Evolutionary conservation across 2,888 invertebrate species (phyloP).

Genomic region (Eristalis arbustorum): DNA sequence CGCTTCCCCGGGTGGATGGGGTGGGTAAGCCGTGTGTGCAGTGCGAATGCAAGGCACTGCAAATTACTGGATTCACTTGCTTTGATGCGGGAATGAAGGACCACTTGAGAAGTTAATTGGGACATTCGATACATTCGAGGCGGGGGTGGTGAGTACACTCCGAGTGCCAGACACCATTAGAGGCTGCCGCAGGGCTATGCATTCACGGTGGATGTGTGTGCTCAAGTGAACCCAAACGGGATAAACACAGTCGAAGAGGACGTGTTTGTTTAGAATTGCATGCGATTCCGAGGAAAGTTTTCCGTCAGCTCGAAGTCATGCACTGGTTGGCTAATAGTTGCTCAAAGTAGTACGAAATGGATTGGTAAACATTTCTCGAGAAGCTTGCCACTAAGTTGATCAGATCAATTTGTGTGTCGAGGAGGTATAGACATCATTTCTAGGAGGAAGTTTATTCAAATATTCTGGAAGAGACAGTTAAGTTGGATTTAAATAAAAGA

Average conservation of each 20-base stretch:
- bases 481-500: too few species aligned
- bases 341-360: neutral
- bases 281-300: neutral
- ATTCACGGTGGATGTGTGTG: slow-evolving; percentile 25
- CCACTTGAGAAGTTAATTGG: slow-evolving; percentile 59
- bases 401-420: neutral
- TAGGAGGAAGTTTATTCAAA: too few species aligned
- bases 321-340: neutral
- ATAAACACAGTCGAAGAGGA: slow-evolving; percentile 8
- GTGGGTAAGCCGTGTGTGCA: neutral
- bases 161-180: slow-evolving; percentile 35
- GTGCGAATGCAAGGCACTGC: neutral
- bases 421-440: neutral
- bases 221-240: slow-evolving; percentile 16
- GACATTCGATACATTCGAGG: slow-evolving; percentile 52
- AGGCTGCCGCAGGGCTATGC: slow-evolving; percentile 6
- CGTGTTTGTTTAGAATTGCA: neutral
- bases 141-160: slow-evolving; percentile 9
- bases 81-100: slow-evolving; percentile 56
- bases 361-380: neutral
- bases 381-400: neutral
- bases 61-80: slow-evolving; percentile 46
- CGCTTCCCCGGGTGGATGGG: slow-evolving; percentile 24
- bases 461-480: too few species aligned
- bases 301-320: neutral